Evolutionary conservation across 2,113 vertebrate genomes (phyloP).

Genomic region (Proterorhinus semilunaris): DNA sequence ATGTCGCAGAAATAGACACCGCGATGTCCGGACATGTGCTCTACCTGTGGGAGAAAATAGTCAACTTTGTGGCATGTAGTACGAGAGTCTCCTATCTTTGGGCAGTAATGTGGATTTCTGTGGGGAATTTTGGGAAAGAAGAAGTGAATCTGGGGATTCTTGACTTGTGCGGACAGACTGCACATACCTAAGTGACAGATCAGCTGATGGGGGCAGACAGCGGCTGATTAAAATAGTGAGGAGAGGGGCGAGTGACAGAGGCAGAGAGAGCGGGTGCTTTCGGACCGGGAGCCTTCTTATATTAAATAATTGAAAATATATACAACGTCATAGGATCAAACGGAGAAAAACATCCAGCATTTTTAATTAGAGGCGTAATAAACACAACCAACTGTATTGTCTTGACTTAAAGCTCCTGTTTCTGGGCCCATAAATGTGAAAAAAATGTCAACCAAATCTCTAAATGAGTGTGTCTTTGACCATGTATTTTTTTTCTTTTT

Average conservation of each 20-base stretch:
- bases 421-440: too few relatives aligned
- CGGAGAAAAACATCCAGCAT: too few relatives aligned
- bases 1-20: neutral
- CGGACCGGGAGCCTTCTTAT: neutral
- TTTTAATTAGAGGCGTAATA: neutral
- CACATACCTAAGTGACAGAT: neutral
- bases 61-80: neutral
- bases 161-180: neutral
- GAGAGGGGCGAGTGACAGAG: neutral
- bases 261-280: neutral
- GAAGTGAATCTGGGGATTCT: neutral
- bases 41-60: neutral
- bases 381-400: neutral
- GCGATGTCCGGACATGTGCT: neutral
- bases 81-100: neutral
- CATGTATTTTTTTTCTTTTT: too few relatives aligned
- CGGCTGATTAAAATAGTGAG: slow-evolving; percentile 4
- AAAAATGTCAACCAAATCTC: too few relatives aligned
- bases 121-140: neutral
- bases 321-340: neutral
- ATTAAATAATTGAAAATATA: neutral
- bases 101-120: neutral
- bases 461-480: too few relatives aligned
- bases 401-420: too few relatives aligned
- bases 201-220: neutral